These are phyloP conservation scores for Panagrolaimus sp. DNA, from an alignment of 1,140 invertebrate genomes.

Conservation along the genomic window DNA sequence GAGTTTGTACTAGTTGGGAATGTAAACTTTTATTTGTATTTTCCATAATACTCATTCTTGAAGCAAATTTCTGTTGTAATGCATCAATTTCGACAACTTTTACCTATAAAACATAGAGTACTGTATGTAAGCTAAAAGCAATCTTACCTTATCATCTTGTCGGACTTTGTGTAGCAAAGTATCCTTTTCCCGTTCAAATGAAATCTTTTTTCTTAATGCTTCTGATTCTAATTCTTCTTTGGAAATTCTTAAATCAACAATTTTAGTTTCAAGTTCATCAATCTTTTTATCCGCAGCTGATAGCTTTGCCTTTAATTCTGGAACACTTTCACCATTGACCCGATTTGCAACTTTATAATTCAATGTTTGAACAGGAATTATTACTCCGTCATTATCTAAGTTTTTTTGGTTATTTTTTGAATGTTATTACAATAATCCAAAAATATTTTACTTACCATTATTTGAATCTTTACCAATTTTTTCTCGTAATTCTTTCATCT, in stretches of 20 bases:
- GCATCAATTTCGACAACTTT: conserved; percentile 48
- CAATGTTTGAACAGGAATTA: neutral
- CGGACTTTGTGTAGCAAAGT: conserved; percentile 44
- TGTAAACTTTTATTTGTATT: conserved; percentile 52
- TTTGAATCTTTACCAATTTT: neutral
- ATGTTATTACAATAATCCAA: too few relatives aligned
- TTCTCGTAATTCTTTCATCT: conserved; percentile 27
- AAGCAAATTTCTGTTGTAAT: conserved; percentile 49
- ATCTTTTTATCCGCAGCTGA: neutral
- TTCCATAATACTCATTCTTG: conserved; percentile 54
- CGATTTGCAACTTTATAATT: neutral
- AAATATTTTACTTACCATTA: neutral
- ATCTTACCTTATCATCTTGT: conserved; percentile 51
- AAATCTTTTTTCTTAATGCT: conserved; percentile 23
- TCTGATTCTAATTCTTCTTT: conserved; percentile 47
- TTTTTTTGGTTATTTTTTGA: neutral
- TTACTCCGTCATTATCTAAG: neutral
- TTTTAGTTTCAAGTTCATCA: conserved; percentile 21
- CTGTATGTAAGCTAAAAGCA: neutral
- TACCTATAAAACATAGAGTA: conserved; percentile 25
- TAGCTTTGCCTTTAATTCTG: neutral
- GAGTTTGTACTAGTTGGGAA: conserved; percentile 48
- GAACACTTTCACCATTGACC: neutral
- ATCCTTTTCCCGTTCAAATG: conserved; percentile 42
- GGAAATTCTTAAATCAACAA: conserved; percentile 26